Evolutionary conservation across 2,888 invertebrate species (phyloP), one percentile per base, ranked within the genome.

Genomic region (Chrysolina haemoptera): DNA sequence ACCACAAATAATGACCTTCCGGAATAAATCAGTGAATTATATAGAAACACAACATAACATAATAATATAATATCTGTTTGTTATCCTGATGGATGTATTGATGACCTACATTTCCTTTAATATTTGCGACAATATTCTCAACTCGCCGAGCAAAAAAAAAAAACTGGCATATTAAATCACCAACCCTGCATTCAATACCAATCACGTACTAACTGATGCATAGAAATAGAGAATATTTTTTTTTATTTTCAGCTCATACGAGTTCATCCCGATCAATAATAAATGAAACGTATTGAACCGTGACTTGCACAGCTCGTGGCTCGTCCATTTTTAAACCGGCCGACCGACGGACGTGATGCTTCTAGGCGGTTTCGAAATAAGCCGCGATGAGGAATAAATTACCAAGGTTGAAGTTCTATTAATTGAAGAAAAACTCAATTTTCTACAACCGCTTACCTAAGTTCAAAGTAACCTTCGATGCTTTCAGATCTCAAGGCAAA

Each of bases 281-380:
- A 66, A 66, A 71, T 59, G 50, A 62, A 71, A 71, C 71, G 65
- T 67, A 66, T 65, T 62, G 71, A 66, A 71, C 62, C 71, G 66
- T 71, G 71, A 50, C 71, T 67, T 63, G 48, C 63, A 63, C 69
- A 69, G 69, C 69, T 69, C 40, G 69, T 48, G 41, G 35, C 69
- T 68, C 43, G 59, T 69, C 62, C 69, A 62, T 53, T 62, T 69
- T 62, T 62, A 62, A 69, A 35, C 14, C 27, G 40, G 9, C 41
- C 18, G 18, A n/a, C 41, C 18, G 18, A n/a, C 27, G 20, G 62
- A 16, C 46, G 69, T 69, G 46, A 69, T 69, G 50, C 62, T 69
- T 69, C 69, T 69, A 46, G 69, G 22, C 69, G 62, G 14, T 62
- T 35, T 69, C n/a, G 35, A 69, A 69, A 59, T 27, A 59, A 14